Base-by-base conservation (phyloP, 2,797 vertebrate species). In the Lacerta viridis region DNA sequence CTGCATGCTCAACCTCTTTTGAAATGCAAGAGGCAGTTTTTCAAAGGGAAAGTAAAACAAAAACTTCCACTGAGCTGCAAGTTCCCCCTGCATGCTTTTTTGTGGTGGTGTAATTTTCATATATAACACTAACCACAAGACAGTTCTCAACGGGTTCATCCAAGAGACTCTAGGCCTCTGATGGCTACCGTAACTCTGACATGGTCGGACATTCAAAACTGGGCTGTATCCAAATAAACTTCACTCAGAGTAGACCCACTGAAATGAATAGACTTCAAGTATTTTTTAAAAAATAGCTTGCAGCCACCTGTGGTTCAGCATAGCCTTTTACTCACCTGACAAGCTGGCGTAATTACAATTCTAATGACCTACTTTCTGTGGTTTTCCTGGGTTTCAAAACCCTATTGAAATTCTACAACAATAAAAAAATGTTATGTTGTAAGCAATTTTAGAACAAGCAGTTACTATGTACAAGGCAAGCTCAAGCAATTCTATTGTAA, bases 371-470 rank as follows among this genome's bases (percentile, higher is more conserved):
- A 84, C 78, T 87, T 90, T 88, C 46, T 85, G 9, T 15, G 86
- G 2, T 84, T 79, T 88, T 84, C 55, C 80, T 88, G n/a, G 80
- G 64, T 29, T 77, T 76, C 68, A 85, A 90, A 92, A 84, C 20
- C 82, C 25, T 46, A 66, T 11, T 50, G 80, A 88, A 77, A 17
- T 85, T 74, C 1, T 0, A 78, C 11, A 18, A 79, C 27, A 89
- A 85, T 75, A 72, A 83, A 82, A 23, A 59, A 71, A 46, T 50
- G 29, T 66, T 78, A 85, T 85, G 66, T 39, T 86, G 11, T 23
- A 90, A 85, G 61, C 59, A 39, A 3, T 84, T 87, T 90, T 87
- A 75, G 29, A 76, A 81, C 43, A 69, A 83, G 68, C 33, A 29
- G 0, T 71, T 41, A 25, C 41, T 66, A 82, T 13, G 43, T 64